These are phyloP conservation scores for Thera obeliscata DNA, from an alignment of 2,888 invertebrate species.

Conservation along the genomic window DNA sequence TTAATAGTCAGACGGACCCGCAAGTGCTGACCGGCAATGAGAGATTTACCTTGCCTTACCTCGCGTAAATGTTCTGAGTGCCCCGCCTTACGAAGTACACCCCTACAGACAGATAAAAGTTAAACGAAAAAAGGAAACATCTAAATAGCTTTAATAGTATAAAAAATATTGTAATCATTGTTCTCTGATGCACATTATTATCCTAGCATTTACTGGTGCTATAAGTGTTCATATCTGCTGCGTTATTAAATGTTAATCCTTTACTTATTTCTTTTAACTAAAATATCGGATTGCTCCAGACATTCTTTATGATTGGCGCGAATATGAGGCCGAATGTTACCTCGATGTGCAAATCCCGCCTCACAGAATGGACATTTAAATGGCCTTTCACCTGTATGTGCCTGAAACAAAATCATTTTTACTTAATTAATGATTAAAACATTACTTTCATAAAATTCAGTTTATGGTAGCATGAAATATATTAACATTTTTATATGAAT, in stretches of 20 bases:
- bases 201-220: background rate
- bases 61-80: no score
- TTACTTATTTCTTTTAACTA: background rate
- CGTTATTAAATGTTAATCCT: background rate
- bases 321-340: slow-evolving; percentile 35
- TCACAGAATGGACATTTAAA: slow-evolving; percentile 36
- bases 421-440: background rate
- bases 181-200: background rate
- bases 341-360: slow-evolving; percentile 32
- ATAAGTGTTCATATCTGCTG: slow-evolving; percentile 1
- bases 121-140: no score
- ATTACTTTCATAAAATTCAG: no score
- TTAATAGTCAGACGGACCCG: no score
- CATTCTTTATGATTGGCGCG: slow-evolving; percentile 7
- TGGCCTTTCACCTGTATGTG: slow-evolving; percentile 37
- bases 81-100: no score
- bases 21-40: no score
- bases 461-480: no score
- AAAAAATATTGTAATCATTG: background rate
- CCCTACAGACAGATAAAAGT: no score
- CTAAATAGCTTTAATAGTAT: background rate
- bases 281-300: background rate
- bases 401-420: slow-evolving; percentile 23
- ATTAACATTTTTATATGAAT: no score
- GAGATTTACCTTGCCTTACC: no score